Conservation (phyloP, 2,113 vertebrate genomes). For the Puffinus mauretanicus region DNA sequence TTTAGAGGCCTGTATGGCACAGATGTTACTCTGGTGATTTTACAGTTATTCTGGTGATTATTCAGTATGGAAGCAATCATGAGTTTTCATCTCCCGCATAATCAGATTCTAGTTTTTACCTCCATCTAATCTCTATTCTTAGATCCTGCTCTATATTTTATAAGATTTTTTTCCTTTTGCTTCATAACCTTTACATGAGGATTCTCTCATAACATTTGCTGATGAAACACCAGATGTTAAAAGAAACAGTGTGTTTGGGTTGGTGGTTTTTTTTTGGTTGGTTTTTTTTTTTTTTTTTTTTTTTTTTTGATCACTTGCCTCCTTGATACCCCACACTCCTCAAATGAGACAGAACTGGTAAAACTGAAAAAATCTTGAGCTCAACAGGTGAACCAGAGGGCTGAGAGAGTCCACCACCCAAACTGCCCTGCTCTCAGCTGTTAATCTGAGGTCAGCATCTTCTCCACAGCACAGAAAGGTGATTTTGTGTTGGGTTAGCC, state of each 20-base stretch:
- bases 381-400: not conserved
- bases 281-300: not conserved
- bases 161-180: not conserved
- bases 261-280: too few species aligned
- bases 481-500: not conserved
- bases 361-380: not conserved
- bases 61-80: not conserved
- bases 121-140: not conserved
- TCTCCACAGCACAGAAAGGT: not conserved
- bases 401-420: not conserved
- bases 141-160: not conserved
- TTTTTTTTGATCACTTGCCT: not conserved
- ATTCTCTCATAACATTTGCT: not conserved
- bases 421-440: not conserved
- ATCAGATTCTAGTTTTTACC: not conserved
- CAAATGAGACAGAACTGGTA: not conserved
- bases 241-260: not conserved
- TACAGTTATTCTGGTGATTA: not conserved
- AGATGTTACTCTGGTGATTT: constrained; percentile 27
- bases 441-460: not conserved
- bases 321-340: not conserved
- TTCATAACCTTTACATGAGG: not conserved
- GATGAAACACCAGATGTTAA: not conserved
- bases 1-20: not conserved
- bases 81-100: not conserved